Conservation (phyloP, 2,888 invertebrate species). For the Tipula confusa region DNA sequence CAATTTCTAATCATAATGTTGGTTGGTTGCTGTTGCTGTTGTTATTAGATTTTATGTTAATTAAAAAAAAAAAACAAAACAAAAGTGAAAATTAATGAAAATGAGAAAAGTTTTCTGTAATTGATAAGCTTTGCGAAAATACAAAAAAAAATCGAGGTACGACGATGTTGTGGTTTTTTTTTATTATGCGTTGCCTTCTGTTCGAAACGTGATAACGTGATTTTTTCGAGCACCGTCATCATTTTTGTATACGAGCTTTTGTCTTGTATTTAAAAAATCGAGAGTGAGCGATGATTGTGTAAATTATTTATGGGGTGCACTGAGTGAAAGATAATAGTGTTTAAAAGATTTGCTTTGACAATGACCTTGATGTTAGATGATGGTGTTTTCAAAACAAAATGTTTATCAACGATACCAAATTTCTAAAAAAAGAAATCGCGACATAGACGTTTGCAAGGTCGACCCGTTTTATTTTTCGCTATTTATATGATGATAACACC, state of each 20-base stretch:
- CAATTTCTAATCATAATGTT: background rate
- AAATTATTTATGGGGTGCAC: too few relatives aligned
- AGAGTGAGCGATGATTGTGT: background rate
- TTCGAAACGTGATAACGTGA: background rate
- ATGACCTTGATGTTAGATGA: background rate
- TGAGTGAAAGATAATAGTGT: background rate
- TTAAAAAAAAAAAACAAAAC: constrained; percentile 3
- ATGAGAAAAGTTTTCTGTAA: constrained; percentile 3
- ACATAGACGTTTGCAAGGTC: background rate
- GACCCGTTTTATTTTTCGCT: background rate
- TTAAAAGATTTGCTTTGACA: background rate
- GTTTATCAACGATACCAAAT: background rate
- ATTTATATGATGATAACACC: background rate
- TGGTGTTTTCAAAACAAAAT: background rate
- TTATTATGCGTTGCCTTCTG: background rate
- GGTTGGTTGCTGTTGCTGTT: background rate
- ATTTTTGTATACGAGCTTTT: background rate
- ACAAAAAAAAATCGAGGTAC: constrained; percentile 12
- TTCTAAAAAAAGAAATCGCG: background rate
- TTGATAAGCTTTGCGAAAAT: background rate
- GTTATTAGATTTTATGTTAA: background rate
- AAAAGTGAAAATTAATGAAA: constrained; percentile 6
- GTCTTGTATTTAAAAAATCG: background rate
- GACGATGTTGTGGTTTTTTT: background rate
- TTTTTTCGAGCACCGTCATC: constrained; percentile 1